Evolutionary conservation across 2,113 vertebrate species (phyloP), one percentile per base, ranked within the genome.

Genomic region (Sterrhoptilus dennistouni): DNA sequence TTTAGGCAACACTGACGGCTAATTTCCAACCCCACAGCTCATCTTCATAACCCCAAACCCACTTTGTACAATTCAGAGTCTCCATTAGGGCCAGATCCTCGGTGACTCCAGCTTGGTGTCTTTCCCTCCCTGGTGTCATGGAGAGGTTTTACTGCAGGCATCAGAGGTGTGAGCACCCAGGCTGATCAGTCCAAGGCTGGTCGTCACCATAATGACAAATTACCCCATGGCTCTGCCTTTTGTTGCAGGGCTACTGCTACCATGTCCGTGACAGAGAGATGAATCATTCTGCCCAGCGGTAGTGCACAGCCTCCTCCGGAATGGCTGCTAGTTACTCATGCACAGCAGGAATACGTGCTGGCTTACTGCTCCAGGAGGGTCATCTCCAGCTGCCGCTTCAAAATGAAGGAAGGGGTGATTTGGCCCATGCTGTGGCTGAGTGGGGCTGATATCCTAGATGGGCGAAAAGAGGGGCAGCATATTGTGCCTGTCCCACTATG

Each of bases 271-370:
- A 88, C 82, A 94, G 4, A 27, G 29, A 47, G 68, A 92, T 96
- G 93, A 96, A 94, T 96, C 92, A 92, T 45, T 83, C 56, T 94
- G 90, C 88, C 93, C 93, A 90, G 71, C 2, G 0, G 88, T 64
- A 64, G 83, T 0, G 1, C 45, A 24, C 47, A 78, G 71, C 82
- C 68, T 94, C 92, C 87, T 83, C 71, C 42, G 33, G 82, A 95
- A 90, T 56, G 77, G 82, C 88, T 45, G 83, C 83, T 93, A 90
- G 88, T 96, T 96, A 93, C 93, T 96, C 95, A 95, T 78, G 82
- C 88, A 83, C 90, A 95, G 83, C 90, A 90, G 77, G 56, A 66
- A 8, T 90, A 35, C 1, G 1, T 85, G 45, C 69, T 75, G 81
- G 17, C 49, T 89, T 60, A 16, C 49, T n/a, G 70, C 22, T 75